These are phyloP conservation scores for Lota lota DNA, from an alignment of 2,113 vertebrate genomes.

Conservation along the genomic window DNA sequence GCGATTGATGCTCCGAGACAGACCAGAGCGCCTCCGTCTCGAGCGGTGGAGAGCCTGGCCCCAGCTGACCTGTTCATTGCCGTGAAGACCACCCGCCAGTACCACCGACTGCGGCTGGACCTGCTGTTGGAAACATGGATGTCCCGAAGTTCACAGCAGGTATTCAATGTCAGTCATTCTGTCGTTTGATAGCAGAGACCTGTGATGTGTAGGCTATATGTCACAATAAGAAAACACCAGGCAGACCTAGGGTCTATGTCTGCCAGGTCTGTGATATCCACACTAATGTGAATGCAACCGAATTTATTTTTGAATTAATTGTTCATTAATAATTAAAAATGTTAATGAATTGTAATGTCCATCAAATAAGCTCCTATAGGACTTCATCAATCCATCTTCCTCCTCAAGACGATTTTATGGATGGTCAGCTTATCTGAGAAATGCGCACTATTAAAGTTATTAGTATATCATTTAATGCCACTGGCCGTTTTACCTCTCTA, in stretches of 20 bases:
- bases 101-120: constrained; percentile 82
- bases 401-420: no score
- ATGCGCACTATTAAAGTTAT: no score
- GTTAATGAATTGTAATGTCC: not conserved
- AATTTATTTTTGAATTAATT: no score
- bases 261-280: not conserved
- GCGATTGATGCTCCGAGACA: constrained; percentile 37
- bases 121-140: constrained; percentile 92
- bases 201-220: not conserved
- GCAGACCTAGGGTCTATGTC: not conserved
- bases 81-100: constrained; percentile 88
- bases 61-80: constrained; percentile 85
- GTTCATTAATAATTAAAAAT: not conserved
- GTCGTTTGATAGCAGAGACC: not conserved
- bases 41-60: constrained; percentile 69
- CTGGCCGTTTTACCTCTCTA: no score
- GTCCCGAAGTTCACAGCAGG: constrained; percentile 83
- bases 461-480: no score
- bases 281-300: no score
- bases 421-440: no score
- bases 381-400: not conserved
- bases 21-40: not conserved
- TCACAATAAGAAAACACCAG: not conserved
- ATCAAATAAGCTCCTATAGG: not conserved
- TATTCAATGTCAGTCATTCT: constrained; percentile 38